phyloP scores from a whole-genome alignment of 2,888 invertebrate genomes.

The Lochmaea capreae region DNA sequence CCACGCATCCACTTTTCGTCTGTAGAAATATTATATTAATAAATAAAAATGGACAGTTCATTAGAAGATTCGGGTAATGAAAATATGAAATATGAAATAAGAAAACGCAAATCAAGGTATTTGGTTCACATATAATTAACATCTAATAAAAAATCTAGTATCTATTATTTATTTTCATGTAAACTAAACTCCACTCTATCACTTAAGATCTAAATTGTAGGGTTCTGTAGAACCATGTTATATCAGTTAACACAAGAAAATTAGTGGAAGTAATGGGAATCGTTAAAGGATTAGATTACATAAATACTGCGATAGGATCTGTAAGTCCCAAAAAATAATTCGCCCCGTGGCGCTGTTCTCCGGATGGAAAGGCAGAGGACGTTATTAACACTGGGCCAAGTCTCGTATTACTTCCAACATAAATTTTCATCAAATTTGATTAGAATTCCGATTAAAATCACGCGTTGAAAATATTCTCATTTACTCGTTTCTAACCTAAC shows the following conservation, averaged over 20 bases:
- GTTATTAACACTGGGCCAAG: neutral
- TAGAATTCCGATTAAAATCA: constrained; percentile 10
- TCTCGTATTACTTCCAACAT: neutral
- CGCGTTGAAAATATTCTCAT: constrained; percentile 11
- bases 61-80: too few species aligned
- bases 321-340: constrained; percentile 4
- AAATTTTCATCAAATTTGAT: constrained; percentile 4
- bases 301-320: constrained; percentile 11
- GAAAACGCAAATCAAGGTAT: too few species aligned
- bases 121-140: neutral
- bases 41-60: too few species aligned
- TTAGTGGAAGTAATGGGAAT: neutral
- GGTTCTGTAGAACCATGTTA: neutral
- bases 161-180: neutral
- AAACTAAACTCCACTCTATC: neutral
- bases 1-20: too few species aligned
- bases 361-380: constrained; percentile 6
- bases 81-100: too few species aligned
- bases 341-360: neutral
- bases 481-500: neutral
- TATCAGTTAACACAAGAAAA: constrained; percentile 1
- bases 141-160: neutral
- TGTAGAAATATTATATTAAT: too few species aligned
- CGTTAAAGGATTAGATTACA: constrained; percentile 11
- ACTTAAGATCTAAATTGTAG: neutral